Evolutionary conservation across 2,113 vertebrate species (phyloP).

Genomic region (Raja brachyura): DNA sequence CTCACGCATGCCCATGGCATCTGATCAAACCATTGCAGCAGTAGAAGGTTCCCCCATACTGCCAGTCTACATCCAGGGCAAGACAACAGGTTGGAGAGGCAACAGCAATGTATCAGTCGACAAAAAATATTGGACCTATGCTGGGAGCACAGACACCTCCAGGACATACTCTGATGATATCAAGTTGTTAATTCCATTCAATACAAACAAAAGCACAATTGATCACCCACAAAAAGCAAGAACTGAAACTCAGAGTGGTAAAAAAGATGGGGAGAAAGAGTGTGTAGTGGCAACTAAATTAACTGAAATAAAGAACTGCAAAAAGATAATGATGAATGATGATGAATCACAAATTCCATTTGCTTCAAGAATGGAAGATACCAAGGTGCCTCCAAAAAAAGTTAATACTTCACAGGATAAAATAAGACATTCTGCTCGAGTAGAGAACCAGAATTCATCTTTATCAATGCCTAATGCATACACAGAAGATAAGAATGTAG

Average conservation of each 20-base stretch:
- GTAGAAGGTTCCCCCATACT: not conserved
- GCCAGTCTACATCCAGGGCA: conserved; percentile 62
- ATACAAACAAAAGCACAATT: not conserved
- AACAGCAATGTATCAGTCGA: conserved; percentile 37
- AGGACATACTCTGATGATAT: conserved; percentile 20
- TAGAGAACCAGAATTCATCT: not conserved
- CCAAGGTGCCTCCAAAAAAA: not conserved
- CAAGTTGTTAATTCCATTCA: not conserved
- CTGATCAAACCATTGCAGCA: not conserved
- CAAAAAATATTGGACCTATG: conserved; percentile 33
- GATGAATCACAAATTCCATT: not conserved
- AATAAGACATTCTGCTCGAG: not conserved
- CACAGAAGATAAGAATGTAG: not conserved
- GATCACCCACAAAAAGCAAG: not conserved
- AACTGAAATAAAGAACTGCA: not conserved
- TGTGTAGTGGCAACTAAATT: not conserved
- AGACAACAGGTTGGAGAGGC: conserved; percentile 60
- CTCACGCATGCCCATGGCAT: not conserved
- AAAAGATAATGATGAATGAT: not conserved
- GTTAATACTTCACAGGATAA: not conserved
- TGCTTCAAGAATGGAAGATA: not conserved
- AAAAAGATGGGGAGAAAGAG: not conserved
- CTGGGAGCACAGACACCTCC: conserved; percentile 32
- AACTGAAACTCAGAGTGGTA: not conserved
- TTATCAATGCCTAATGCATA: not conserved